A percentile compares a stretch with the other conserved stretches of the same genome.
phyloP scores from a whole-genome alignment of 2,888 invertebrate genomes.

The Clusia tigrina region DNA sequence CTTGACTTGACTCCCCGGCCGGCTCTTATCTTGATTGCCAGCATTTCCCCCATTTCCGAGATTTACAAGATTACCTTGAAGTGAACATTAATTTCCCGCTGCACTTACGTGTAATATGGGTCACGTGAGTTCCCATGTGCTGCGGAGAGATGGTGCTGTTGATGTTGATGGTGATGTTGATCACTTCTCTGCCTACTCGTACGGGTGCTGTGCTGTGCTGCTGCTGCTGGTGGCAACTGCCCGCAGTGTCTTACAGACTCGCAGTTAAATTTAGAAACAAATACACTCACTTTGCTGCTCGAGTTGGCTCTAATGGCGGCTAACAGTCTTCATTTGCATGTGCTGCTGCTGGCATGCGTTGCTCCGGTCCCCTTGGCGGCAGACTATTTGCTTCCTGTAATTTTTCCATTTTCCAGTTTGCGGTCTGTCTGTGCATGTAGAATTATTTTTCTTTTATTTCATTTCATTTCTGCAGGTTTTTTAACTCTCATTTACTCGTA shows the following conservation, averaged over 20 bases:
- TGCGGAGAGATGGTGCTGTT: not conserved
- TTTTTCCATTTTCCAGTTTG: not conserved
- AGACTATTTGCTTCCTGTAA: conserved; percentile 1
- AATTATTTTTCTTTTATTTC: not conserved
- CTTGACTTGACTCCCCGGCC: not conserved
- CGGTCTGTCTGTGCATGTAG: not conserved
- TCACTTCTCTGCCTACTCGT: not conserved
- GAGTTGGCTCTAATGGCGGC: not conserved
- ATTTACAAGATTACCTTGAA: conserved; percentile 2
- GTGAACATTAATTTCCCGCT: not conserved
- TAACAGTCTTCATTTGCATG: not conserved
- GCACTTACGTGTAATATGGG: not conserved
- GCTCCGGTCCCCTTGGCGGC: not conserved
- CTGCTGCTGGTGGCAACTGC: not conserved
- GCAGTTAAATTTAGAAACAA: not conserved
- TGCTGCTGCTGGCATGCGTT: not conserved
- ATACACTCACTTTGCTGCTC: not conserved
- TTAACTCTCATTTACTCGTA: no score
- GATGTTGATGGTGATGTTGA: no score
- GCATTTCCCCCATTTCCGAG: not conserved
- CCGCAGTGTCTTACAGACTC: not conserved
- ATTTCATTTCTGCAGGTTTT: not conserved
- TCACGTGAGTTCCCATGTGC: not conserved
- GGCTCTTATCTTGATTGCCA: not conserved
- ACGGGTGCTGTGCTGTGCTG: not conserved